Evolutionary conservation across 1,140 invertebrate species (phyloP).

Genomic region (Hylaeus volcanicus): DNA sequence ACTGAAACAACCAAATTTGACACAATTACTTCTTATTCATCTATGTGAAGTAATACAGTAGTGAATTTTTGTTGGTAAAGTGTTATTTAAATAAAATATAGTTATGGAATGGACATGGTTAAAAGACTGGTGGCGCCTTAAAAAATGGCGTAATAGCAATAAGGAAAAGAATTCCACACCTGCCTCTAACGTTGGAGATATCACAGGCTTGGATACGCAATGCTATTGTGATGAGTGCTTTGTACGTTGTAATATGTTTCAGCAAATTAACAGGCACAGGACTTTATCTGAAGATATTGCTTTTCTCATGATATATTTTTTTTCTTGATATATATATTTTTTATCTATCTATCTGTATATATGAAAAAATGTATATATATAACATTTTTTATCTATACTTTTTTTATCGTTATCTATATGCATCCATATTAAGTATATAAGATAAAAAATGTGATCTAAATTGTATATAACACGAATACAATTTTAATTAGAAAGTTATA

Average conservation of each 20-base stretch:
- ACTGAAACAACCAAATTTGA: background rate
- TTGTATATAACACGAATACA: background rate
- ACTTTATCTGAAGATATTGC: background rate
- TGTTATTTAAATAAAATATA: background rate
- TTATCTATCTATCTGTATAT: background rate
- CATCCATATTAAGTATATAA: background rate
- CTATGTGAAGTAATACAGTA: background rate
- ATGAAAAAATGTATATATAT: background rate
- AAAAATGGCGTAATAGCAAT: constrained; percentile 84
- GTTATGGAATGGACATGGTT: constrained; percentile 88
- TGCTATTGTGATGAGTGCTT: constrained; percentile 88
- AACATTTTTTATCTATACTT: no score
- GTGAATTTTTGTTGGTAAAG: background rate
- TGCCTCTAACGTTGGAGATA: constrained; percentile 68
- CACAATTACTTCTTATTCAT: background rate
- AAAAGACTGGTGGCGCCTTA: constrained; percentile 88
- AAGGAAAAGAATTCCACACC: constrained; percentile 66
- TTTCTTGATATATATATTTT: background rate
- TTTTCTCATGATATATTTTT: background rate
- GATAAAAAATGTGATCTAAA: background rate
- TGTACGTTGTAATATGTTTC: constrained; percentile 67
- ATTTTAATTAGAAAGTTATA: background rate
- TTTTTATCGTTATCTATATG: no score
- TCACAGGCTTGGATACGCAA: constrained; percentile 82
- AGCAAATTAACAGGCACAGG: background rate